Evolutionary conservation across 2,888 invertebrate genomes (phyloP).

Genomic region (Dryococelus australis): DNA sequence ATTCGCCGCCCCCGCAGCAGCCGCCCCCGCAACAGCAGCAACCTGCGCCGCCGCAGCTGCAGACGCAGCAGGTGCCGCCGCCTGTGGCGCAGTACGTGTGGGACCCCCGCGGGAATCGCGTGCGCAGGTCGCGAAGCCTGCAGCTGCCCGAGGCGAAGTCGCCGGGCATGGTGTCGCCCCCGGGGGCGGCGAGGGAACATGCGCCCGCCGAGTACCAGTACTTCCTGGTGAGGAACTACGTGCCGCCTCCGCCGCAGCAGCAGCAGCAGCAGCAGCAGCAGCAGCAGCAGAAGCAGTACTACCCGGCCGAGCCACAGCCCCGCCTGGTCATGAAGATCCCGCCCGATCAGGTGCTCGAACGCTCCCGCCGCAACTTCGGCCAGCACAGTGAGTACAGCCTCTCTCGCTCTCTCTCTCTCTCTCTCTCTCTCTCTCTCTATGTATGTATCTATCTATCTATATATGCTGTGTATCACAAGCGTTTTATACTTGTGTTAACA

Average conservation of each 20-base stretch:
- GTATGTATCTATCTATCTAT: background rate
- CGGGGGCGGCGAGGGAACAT: background rate
- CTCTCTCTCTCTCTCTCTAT: background rate
- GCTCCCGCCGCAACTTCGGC: conserved; percentile 52
- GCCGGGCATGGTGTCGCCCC: conserved; percentile 57
- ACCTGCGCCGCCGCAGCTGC: too few relatives aligned
- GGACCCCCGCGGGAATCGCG: conserved; percentile 53
- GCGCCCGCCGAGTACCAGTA: conserved; percentile 44
- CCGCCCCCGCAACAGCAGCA: conserved; percentile 35
- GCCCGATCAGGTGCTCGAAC: conserved; percentile 34
- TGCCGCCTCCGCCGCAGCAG: conserved; percentile 29
- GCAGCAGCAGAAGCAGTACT: conserved; percentile 13
- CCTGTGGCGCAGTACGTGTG: conserved; percentile 43
- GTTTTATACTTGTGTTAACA: too few relatives aligned
- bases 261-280: conserved; percentile 1
- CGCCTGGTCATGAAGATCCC: conserved; percentile 58
- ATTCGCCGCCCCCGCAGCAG: conserved; percentile 48
- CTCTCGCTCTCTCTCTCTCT: background rate
- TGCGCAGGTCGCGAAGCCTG: conserved; percentile 66
- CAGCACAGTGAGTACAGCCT: conserved; percentile 53
- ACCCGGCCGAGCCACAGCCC: conserved; percentile 48
- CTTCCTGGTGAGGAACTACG: conserved; percentile 51
- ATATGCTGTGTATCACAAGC: too few relatives aligned
- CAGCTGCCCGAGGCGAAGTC: conserved; percentile 69
- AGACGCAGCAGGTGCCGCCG: conserved; percentile 32